Evolutionary conservation across 2,113 vertebrate species (phyloP).

Genomic region (Salvelinus namaycush): DNA sequence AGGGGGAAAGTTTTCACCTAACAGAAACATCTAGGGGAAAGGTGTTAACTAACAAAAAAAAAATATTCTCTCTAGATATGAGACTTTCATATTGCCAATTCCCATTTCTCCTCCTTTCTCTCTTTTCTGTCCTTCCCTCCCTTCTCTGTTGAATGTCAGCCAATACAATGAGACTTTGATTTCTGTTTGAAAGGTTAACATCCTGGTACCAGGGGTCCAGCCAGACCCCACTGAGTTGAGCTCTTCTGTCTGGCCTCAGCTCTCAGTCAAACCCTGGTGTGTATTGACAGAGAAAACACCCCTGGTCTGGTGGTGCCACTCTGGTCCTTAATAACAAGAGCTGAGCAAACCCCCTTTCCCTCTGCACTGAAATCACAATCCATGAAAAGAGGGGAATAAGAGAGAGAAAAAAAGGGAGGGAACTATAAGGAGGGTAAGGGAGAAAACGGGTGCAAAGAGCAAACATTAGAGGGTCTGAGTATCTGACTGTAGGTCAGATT

Average conservation of each 20-base stretch:
- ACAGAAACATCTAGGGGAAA: too few relatives aligned
- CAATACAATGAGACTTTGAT: too few relatives aligned
- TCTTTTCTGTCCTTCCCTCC: too few relatives aligned
- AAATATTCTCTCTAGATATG: too few relatives aligned
- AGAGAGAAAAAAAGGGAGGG: not conserved
- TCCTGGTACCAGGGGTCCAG: not conserved
- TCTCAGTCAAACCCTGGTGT: conserved; percentile 2
- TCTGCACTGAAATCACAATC: conserved; percentile 44
- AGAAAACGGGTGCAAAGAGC: conserved; percentile 24
- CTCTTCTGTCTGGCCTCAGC: not conserved
- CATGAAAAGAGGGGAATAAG: conserved; percentile 30
- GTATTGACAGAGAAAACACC: conserved; percentile 33
- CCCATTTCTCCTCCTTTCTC: too few relatives aligned
- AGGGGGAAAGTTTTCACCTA: too few relatives aligned
- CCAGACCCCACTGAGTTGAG: not conserved
- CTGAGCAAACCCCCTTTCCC: conserved; percentile 25
- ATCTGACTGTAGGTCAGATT: conserved; percentile 46
- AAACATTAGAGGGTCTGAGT: conserved; percentile 15
- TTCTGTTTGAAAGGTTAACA: not conserved
- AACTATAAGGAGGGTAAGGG: not conserved
- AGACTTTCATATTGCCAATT: too few relatives aligned
- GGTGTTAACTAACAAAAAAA: too few relatives aligned
- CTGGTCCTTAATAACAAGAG: conserved; percentile 27
- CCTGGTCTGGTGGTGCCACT: conserved; percentile 30
- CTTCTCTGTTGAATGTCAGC: too few relatives aligned